Percentiles rank a stretch among this genome's conserved stretches.
phyloP scores from a whole-genome alignment of 2,797 vertebrate species.

The Hypotaenidia philippensis region DNA sequence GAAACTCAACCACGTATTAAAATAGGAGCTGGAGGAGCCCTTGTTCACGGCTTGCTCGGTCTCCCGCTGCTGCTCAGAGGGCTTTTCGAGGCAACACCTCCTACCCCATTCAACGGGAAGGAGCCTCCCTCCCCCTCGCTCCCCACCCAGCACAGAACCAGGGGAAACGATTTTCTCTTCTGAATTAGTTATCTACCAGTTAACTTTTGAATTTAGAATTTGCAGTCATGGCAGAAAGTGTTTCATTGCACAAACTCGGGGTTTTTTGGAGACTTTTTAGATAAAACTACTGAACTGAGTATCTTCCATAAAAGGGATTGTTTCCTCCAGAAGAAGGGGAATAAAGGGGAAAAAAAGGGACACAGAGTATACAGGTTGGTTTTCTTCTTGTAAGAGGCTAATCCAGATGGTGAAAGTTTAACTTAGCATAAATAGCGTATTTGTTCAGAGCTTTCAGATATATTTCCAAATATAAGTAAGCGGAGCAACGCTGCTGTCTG shows the following conservation, averaged over 20 bases:
- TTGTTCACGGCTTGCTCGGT: accelerated
- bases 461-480: background rate
- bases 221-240: background rate
- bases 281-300: background rate
- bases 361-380: background rate
- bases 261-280: background rate
- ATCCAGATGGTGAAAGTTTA: background rate
- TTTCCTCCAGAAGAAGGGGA: background rate
- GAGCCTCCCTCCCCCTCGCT: background rate
- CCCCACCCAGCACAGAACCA: background rate
- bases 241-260: background rate
- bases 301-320: background rate
- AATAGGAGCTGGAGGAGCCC: background rate
- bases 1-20: constrained; percentile 30
- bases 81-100: background rate
- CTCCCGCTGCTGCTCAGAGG: background rate
- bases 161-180: background rate
- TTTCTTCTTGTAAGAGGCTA: background rate
- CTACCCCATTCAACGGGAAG: background rate
- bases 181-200: background rate
- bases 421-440: background rate
- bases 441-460: background rate
- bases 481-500: background rate
- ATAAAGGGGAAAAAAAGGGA: background rate
- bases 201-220: background rate